Evolutionary conservation across 1,140 invertebrate species (phyloP).

Genomic region (Rhyzopertha dominica): DNA sequence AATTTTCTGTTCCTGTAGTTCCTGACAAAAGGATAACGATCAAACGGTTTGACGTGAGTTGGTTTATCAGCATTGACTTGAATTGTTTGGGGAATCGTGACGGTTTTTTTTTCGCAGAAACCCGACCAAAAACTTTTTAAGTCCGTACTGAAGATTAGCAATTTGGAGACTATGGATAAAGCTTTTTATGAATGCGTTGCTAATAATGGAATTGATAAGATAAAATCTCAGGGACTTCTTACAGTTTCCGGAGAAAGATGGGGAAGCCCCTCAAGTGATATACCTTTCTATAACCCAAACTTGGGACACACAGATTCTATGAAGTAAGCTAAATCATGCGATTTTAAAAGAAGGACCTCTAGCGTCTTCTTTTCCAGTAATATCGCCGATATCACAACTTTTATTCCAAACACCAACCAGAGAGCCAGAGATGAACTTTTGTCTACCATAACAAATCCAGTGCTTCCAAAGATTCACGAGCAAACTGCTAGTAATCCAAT

Average conservation of each 20-base stretch:
- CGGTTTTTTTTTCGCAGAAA: slow-evolving; percentile 5
- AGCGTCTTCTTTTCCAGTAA: not conserved
- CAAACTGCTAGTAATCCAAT: slow-evolving; percentile 23
- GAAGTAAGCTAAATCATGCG: too few species aligned
- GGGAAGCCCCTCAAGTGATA: slow-evolving; percentile 9
- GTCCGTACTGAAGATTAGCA: slow-evolving; percentile 55
- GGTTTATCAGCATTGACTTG: not conserved
- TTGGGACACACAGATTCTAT: slow-evolving; percentile 9
- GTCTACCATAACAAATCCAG: slow-evolving; percentile 20
- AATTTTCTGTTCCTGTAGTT: slow-evolving; percentile 57
- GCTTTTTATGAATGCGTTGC: slow-evolving; percentile 68
- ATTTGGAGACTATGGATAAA: slow-evolving; percentile 60
- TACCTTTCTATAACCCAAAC: slow-evolving; percentile 16
- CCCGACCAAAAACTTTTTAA: slow-evolving; percentile 31
- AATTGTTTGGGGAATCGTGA: not conserved
- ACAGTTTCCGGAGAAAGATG: not conserved
- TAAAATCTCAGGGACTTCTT: slow-evolving; percentile 57
- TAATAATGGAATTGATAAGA: slow-evolving; percentile 54
- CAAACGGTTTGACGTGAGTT: slow-evolving; percentile 41
- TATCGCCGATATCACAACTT: slow-evolving; percentile 15
- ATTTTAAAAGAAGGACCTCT: too few species aligned
- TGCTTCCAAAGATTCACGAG: slow-evolving; percentile 19
- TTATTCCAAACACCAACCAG: slow-evolving; percentile 6
- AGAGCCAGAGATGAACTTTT: slow-evolving; percentile 14
- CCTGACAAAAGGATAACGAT: slow-evolving; percentile 49